These are phyloP conservation scores for Tryphoninae sp. DNA, from an alignment of 2,888 invertebrate species.

Conservation along the genomic window DNA sequence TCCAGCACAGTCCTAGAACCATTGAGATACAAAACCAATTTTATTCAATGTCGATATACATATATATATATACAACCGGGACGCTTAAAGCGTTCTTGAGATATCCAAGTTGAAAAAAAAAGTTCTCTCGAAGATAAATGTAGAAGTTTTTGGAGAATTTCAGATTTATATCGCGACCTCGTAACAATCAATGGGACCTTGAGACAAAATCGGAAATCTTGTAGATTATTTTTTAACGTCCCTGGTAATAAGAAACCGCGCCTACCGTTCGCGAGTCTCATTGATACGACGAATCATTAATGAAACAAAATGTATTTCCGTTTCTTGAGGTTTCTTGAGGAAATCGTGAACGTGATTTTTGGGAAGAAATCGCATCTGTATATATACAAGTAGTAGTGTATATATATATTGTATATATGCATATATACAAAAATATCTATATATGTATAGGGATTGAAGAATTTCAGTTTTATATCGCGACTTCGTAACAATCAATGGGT, in stretches of 20 bases:
- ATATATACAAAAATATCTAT: not conserved
- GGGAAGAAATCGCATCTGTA: not conserved
- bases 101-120: not conserved
- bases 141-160: not conserved
- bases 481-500: constrained; percentile 18
- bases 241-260: not conserved
- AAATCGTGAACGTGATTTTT: constrained; percentile 28
- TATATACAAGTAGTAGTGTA: not conserved
- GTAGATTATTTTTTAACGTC: constrained; percentile 20
- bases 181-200: constrained; percentile 30
- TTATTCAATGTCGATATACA: not conserved
- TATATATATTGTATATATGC: not conserved
- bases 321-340: not conserved
- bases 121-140: not conserved
- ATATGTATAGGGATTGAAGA: no score
- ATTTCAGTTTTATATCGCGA: constrained; percentile 18
- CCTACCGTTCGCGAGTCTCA: not conserved
- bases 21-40: constrained; percentile 24
- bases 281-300: constrained; percentile 1
- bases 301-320: constrained; percentile 37
- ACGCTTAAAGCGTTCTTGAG: not conserved
- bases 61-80: constrained; percentile 18
- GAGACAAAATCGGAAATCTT: constrained; percentile 14
- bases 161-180: constrained; percentile 18
- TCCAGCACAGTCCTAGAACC: constrained; percentile 15